Conservation (phyloP, 2,888 invertebrate genomes). For the Chydorus sphaericus region DNA sequence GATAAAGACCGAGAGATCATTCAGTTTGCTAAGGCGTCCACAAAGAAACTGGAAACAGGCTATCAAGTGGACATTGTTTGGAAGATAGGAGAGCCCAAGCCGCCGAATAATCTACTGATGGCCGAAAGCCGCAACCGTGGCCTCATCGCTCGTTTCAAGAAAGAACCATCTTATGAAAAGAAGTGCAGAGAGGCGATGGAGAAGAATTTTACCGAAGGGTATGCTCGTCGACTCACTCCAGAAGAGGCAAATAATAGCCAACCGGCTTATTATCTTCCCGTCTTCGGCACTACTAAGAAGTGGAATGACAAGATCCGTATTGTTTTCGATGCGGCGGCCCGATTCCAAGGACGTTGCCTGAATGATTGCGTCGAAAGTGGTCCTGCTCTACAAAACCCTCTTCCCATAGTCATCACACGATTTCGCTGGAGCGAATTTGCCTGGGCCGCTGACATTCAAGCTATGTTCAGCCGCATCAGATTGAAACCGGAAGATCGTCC, state of each 20-base stretch:
- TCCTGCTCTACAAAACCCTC: conserved; percentile 10
- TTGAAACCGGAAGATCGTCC: conserved; percentile 10
- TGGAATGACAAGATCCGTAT: conserved; percentile 16
- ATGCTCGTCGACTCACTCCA: neutral
- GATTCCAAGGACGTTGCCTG: conserved; percentile 11
- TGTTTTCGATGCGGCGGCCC: conserved; percentile 17
- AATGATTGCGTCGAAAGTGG: conserved; percentile 16
- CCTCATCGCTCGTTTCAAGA: neutral
- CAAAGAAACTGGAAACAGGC: no score
- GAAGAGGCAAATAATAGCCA: no score
- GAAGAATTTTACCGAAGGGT: conserved; percentile 6
- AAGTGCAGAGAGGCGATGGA: neutral
- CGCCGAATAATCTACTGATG: neutral
- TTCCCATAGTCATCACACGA: neutral
- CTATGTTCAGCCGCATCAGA: conserved; percentile 16
- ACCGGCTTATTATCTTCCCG: no score
- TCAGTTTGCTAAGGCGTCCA: neutral
- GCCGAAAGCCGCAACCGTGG: neutral
- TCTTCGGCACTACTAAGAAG: no score
- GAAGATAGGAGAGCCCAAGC: no score
- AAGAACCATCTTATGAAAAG: neutral
- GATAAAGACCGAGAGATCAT: no score
- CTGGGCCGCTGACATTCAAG: conserved; percentile 16
- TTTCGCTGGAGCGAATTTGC: conserved; percentile 11
- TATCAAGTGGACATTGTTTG: no score